Conservation (phyloP, 2,113 vertebrate genomes). For the Neogobius melanostomus region DNA sequence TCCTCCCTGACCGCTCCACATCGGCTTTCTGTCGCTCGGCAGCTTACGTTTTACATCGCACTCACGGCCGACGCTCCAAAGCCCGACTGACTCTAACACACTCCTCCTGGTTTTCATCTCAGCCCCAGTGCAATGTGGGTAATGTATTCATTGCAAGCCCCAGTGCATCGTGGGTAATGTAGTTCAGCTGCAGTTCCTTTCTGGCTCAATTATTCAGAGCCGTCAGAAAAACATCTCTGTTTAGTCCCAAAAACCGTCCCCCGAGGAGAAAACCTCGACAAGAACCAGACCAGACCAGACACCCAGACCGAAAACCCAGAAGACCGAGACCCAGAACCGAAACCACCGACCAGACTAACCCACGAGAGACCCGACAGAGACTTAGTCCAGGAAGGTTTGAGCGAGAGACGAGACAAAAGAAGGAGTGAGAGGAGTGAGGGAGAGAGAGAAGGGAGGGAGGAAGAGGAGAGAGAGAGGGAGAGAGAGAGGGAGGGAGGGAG, state of each 20-base stretch:
- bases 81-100: too few relatives aligned
- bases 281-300: too few relatives aligned
- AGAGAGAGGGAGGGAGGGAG: too few relatives aligned
- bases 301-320: neutral
- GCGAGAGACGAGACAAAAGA: neutral
- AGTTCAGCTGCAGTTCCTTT: neutral
- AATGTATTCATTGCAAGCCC: neutral
- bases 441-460: neutral
- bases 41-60: too few relatives aligned
- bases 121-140: too few relatives aligned
- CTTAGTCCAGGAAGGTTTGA: neutral
- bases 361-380: neutral
- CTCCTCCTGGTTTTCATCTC: too few relatives aligned
- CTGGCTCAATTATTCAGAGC: neutral
- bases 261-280: neutral
- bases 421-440: neutral
- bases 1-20: too few relatives aligned
- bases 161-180: neutral
- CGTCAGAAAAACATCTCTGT: neutral
- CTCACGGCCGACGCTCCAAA: too few relatives aligned
- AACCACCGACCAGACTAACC: neutral
- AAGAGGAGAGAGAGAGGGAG: too few relatives aligned
- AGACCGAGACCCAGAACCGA: neutral
- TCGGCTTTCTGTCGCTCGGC: too few relatives aligned
- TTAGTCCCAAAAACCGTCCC: neutral